These are phyloP conservation scores for Thereva nobilitata DNA, from an alignment of 2,888 invertebrate genomes.

Conservation along the genomic window DNA sequence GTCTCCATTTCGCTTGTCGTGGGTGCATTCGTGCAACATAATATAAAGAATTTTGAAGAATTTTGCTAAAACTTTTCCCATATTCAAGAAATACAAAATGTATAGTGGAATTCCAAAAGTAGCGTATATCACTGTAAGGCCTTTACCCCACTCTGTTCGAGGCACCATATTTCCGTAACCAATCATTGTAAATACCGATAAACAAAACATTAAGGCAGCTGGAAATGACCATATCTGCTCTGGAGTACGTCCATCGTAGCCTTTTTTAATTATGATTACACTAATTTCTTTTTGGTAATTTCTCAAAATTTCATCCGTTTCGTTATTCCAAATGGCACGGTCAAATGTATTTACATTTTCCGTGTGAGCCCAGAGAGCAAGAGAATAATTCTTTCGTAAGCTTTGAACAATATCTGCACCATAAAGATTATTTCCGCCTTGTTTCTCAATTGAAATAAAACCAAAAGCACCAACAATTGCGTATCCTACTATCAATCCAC, in stretches of 20 bases:
- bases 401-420: slow-evolving; percentile 58
- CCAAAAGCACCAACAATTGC: slow-evolving; percentile 83
- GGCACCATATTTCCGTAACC: slow-evolving; percentile 89
- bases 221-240: slow-evolving; percentile 84
- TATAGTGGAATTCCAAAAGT: slow-evolving; percentile 87
- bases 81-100: slow-evolving; percentile 84
- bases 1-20: slow-evolving; percentile 55
- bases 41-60: slow-evolving; percentile 81
- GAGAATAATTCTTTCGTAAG: slow-evolving; percentile 64
- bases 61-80: slow-evolving; percentile 83
- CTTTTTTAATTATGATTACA: slow-evolving; percentile 65
- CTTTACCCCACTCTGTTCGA: slow-evolving; percentile 80
- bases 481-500: slow-evolving; percentile 83
- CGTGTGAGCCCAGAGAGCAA: slow-evolving; percentile 71
- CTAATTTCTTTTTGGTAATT: slow-evolving; percentile 73
- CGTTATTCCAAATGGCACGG: slow-evolving; percentile 65
- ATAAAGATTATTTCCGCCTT: slow-evolving; percentile 59
- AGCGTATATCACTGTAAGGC: slow-evolving; percentile 82
- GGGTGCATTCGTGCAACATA: slow-evolving; percentile 74
- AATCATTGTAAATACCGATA: slow-evolving; percentile 90
- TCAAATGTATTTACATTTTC: slow-evolving; percentile 71
- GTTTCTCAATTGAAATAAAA: slow-evolving; percentile 77
- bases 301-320: slow-evolving; percentile 66
- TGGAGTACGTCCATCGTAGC: slow-evolving; percentile 72
- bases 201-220: slow-evolving; percentile 84